Conservation (phyloP, 2,113 vertebrate genomes). For the Tonatia bakeri region DNA sequence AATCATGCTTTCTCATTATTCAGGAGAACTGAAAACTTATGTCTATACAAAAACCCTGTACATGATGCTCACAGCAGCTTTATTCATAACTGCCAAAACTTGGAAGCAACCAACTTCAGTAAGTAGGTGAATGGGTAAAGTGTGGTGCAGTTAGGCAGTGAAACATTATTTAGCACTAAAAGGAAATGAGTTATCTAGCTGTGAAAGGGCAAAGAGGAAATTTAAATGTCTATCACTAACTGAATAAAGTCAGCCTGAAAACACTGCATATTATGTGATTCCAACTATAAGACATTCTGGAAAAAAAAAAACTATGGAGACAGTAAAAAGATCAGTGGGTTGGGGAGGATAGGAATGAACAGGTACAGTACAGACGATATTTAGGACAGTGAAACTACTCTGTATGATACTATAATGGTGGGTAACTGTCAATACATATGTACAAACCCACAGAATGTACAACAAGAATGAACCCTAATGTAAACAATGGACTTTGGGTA, state of each 20-base stretch:
- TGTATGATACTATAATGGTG: not conserved
- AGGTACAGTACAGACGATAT: not conserved
- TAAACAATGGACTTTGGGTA: not conserved
- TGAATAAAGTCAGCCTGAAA: not conserved
- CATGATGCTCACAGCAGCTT: not conserved
- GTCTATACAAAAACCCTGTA: not conserved
- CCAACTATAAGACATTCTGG: not conserved
- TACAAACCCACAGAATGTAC: not conserved
- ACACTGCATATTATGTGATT: not conserved
- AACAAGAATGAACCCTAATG: not conserved
- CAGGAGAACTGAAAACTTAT: not conserved
- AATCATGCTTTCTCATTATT: not conserved
- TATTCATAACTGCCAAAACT: not conserved
- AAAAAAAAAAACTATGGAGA: not conserved
- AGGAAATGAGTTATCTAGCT: not conserved
- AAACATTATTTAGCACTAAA: not conserved
- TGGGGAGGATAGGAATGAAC: not conserved
- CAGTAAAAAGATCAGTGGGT: not conserved
- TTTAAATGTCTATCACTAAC: not conserved
- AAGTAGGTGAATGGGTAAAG: not conserved
- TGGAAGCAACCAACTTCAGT: not conserved
- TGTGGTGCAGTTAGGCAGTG: not conserved
- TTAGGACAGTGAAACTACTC: not conserved
- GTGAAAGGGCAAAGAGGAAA: not conserved
- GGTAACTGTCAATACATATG: not conserved